A percentile compares a stretch with the other conserved stretches of the same genome.
Evolutionary conservation across 2,888 invertebrate species (phyloP).

Genomic region (Crocallis elinguaria): DNA sequence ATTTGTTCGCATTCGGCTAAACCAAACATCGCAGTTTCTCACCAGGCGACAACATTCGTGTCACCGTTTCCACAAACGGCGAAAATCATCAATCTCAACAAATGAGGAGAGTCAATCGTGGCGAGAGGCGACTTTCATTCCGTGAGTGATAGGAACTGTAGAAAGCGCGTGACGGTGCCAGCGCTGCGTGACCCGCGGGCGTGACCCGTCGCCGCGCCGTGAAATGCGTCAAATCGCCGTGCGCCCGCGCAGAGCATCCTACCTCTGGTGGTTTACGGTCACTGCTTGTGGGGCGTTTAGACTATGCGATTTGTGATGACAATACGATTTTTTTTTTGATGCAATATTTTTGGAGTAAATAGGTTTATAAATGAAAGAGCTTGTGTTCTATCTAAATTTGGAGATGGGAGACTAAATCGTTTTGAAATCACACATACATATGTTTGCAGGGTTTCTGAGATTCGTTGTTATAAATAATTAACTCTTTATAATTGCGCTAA

Average conservation of each 20-base stretch:
- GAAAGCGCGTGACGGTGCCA: constrained; percentile 80
- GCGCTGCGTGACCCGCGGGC: constrained; percentile 70
- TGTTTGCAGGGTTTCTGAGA: too few species aligned
- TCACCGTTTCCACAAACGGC: constrained; percentile 21
- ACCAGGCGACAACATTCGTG: constrained; percentile 12
- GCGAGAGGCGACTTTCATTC: constrained; percentile 62
- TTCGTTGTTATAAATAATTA: too few species aligned
- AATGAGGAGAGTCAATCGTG: constrained; percentile 44
- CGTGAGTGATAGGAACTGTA: constrained; percentile 57
- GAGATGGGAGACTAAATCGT: too few species aligned
- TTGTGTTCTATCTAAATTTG: too few species aligned
- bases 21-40: constrained; percentile 8
- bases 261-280: constrained; percentile 56
- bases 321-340: neutral
- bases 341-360: too few species aligned
- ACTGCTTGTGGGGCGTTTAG: constrained; percentile 41
- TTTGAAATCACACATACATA: too few species aligned
- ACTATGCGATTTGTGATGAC: constrained; percentile 32
- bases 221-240: constrained; percentile 84
- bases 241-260: constrained; percentile 62
- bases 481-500: too few species aligned
- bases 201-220: constrained; percentile 73
- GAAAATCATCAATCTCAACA: constrained; percentile 36
- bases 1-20: constrained; percentile 7
- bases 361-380: too few species aligned